Percentiles rank a stretch among this genome's conserved stretches.
phyloP scores from a whole-genome alignment of 2,113 vertebrate genomes.

The Takifugu bimaculatus region DNA sequence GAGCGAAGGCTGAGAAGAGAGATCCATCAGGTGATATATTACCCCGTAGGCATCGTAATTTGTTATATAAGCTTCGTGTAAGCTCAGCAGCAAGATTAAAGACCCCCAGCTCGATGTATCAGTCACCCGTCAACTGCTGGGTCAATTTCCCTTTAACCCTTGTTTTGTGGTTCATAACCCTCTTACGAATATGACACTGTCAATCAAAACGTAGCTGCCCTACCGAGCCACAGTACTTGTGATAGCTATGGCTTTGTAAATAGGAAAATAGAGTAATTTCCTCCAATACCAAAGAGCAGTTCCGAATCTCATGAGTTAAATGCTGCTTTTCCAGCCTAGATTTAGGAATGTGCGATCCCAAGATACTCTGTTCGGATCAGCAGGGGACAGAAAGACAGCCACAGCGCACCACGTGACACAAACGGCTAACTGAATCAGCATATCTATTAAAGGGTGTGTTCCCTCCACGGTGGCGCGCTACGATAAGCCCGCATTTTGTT shows the following conservation, averaged over 20 bases:
- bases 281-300: conserved; percentile 28
- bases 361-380: conserved; percentile 65
- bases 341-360: conserved; percentile 43
- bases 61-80: conserved; percentile 81
- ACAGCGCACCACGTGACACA: conserved; percentile 69
- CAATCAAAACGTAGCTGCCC: conserved; percentile 68
- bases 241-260: too few species aligned
- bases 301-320: too few species aligned
- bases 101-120: conserved; percentile 79
- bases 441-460: conserved; percentile 75
- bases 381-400: conserved; percentile 52
- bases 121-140: conserved; percentile 77
- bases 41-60: conserved; percentile 76
- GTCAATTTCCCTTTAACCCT: conserved; percentile 84
- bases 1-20: conserved; percentile 50
- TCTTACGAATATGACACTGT: conserved; percentile 76
- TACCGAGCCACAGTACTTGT: background rate
- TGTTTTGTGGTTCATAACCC: conserved; percentile 81
- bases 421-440: conserved; percentile 75
- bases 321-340: conserved; percentile 22
- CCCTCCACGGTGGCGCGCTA: conserved; percentile 64
- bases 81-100: conserved; percentile 80
- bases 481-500: conserved; percentile 76
- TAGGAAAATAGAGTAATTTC: conserved; percentile 14
- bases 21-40: conserved; percentile 75